phyloP scores from a whole-genome alignment of 2,797 vertebrate species.

The Diceros bicornis region DNA sequence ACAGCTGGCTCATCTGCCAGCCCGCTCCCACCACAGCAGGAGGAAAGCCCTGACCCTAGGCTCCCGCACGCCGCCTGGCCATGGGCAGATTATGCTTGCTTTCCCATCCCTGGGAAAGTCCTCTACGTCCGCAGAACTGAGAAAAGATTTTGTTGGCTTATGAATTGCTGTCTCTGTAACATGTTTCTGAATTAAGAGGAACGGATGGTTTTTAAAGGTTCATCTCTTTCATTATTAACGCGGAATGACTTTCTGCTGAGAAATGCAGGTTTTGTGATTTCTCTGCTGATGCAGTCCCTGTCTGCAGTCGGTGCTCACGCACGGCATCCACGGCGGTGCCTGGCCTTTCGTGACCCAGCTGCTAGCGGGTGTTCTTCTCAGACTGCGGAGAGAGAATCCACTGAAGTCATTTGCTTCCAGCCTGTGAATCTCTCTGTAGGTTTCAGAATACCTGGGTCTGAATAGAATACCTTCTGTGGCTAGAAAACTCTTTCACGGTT shows the following conservation, averaged over 20 bases:
- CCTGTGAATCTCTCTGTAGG: constrained; percentile 50
- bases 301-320: background rate
- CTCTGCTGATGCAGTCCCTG: background rate
- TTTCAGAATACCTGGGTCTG: constrained; percentile 26
- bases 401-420: background rate
- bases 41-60: background rate
- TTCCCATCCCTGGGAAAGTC: background rate
- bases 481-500: background rate
- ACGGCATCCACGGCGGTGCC: background rate
- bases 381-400: background rate
- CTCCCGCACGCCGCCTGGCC: background rate
- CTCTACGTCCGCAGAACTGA: background rate
- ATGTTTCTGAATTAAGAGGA: background rate
- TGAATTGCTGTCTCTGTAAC: background rate
- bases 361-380: background rate
- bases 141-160: background rate
- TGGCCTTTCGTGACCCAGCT: background rate
- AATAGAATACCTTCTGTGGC: background rate
- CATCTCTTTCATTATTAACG: background rate
- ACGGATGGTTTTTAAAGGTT: background rate
- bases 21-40: background rate
- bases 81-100: background rate
- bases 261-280: background rate
- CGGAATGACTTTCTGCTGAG: background rate
- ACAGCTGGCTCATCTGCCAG: background rate